Percentiles rank a stretch among this genome's conserved stretches.
Conservation (phyloP, 2,797 vertebrate species). For the Cheirogaleus major region DNA sequence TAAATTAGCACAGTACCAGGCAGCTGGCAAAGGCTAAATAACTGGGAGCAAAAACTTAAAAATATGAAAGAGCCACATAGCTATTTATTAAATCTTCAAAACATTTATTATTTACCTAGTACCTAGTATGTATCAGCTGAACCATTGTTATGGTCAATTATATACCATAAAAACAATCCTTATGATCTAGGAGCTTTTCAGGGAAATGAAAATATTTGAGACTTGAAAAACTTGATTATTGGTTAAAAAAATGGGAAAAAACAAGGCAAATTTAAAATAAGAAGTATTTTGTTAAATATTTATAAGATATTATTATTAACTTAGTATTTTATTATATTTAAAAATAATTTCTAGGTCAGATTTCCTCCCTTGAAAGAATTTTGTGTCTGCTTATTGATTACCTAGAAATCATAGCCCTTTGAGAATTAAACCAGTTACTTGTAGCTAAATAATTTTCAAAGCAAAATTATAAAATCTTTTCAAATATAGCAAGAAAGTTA, state of each 20-base stretch:
- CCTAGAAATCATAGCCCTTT: not conserved
- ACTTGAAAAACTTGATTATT: not conserved
- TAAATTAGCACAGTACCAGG: not conserved
- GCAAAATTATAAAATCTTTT: conserved; percentile 15
- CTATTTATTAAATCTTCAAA: not conserved
- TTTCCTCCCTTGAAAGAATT: not conserved
- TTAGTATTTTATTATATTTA: conserved; percentile 47
- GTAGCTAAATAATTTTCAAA: conserved; percentile 18
- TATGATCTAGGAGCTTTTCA: not conserved
- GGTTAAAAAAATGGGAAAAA: not conserved
- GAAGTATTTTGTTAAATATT: not conserved
- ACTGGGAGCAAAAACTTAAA: not conserved
- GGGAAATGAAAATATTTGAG: not conserved
- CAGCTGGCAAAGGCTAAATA: conserved; percentile 8
- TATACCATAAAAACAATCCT: not conserved
- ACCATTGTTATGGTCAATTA: not conserved
- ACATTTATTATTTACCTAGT: not conserved
- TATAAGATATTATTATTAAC: not conserved
- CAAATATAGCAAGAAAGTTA: not conserved
- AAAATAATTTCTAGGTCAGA: not conserved
- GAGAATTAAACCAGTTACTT: conserved; percentile 27
- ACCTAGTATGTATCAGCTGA: not conserved
- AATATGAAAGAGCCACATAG: not conserved
- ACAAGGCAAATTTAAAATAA: not conserved
- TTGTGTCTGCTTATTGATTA: not conserved